Base-by-base conservation (phyloP, 2,888 invertebrate genomes). In the Trissoscelio sp. region DNA sequence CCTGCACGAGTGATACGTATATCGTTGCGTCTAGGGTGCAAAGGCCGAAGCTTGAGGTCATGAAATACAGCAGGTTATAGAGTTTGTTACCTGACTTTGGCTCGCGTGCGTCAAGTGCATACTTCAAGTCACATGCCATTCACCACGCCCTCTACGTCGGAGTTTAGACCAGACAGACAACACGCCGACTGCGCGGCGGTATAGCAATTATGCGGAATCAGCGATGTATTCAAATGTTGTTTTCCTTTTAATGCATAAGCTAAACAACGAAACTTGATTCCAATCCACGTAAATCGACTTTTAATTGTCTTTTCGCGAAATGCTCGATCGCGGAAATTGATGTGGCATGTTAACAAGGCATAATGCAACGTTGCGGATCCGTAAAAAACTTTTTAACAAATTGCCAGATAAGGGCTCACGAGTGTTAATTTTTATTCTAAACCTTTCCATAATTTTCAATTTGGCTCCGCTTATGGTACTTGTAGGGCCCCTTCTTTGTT, bases 91-190 rank as follows among this genome's bases (percentile, higher is more conserved):
- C 82, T 75, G 82, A 82, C 79, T 82, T 79, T 64, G 83, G 86
- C 81, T 88, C 85, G 87, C 88, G 88, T 88, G 89, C 88, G 86
- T 86, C 87, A 87, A 89, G 88, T 88, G 88, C 88, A 89, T 89
- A 88, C 89, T 88, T 88, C 87, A 89, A 88, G 87, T 87, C 85
- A 86, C 84, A 84, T 82, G 85, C 83, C 80, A 73, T 62, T 78
- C 75, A 64, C 74, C 78, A 83, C 83, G 83, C 84, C 83, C 72
- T 48, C 55, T 69, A 74, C 67, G 73, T 67, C 55, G 66, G 64
- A 82, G 78, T 79, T 82, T 60, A 70, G 34, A n/a, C n/a, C 57
- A 69, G 79, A 74, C 79, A 79, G 82, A 82, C 82, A 58, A 78
- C 81, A 37, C 66, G 48, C 72, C 34, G 57, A 14, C 42, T 28